Evolutionary conservation across 2,888 invertebrate species (phyloP).

Genomic region (Loripinus fragilis): DNA sequence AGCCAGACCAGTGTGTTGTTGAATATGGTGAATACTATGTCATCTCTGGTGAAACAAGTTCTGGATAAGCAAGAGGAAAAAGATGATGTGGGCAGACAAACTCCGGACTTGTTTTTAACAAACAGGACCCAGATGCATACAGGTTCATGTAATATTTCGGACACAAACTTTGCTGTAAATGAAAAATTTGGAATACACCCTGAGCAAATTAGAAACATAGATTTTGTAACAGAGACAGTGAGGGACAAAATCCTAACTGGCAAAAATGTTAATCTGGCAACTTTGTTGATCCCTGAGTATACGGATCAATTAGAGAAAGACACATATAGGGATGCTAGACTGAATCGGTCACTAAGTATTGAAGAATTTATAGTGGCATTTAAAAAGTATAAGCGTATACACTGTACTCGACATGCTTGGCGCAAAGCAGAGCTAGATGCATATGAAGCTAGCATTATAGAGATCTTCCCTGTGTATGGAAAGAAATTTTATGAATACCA

Average conservation of each 20-base stretch:
- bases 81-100: not conserved
- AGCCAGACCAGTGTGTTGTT: not conserved
- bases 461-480: not conserved
- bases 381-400: constrained; percentile 1
- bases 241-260: not conserved
- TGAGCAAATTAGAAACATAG: not conserved
- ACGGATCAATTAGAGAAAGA: not conserved
- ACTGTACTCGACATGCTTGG: not conserved
- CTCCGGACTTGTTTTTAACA: not conserved
- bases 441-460: not conserved
- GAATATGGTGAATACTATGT: not conserved
- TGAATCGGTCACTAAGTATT: not conserved
- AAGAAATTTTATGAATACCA: not conserved
- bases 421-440: not conserved
- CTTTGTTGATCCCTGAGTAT: not conserved
- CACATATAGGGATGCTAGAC: not conserved
- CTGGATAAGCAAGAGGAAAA: not conserved
- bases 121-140: not conserved
- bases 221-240: not conserved
- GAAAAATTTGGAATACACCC: not conserved
- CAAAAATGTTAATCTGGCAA: not conserved
- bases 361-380: not conserved
- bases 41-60: not conserved
- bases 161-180: not conserved
- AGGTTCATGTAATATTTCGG: not conserved